Evolutionary conservation across 2,888 invertebrate genomes (phyloP), one percentile per base, ranked within the genome.

Genomic region (Hecatera dysodea): DNA sequence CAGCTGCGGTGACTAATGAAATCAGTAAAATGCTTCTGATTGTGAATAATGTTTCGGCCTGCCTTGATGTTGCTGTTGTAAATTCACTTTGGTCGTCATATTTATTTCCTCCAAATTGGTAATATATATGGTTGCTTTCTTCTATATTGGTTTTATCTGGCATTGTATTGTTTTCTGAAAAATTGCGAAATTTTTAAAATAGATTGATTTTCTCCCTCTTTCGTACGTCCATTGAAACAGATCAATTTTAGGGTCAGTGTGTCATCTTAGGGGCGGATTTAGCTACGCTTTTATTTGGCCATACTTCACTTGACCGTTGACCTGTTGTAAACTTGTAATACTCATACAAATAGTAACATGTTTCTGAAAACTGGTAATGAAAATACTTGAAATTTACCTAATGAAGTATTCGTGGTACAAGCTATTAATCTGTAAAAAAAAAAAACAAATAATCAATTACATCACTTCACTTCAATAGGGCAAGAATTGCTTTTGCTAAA

Each of bases 91-190:
- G 12, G 27, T 77, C 24, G 15, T 29, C 6, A 27, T 22, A 44
- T n/a, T 63, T 39, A 15, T 59, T 36, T 29, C 56, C 60, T 22
- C 17, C 4, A 57, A 83, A 24, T 50, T 42, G 52, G 53, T 71
- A 59, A 67, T 70, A 78, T 56, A 75, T 75, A 63, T 65, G 73
- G 22, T 66, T 60, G 24, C 19, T 67, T 19, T 67, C 52, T 29
- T 65, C 62, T 61, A 50, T 69, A 15, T 9, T 65, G 9, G 29
- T 60, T 59, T 66, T 65, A 42, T 42, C 56, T 39, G 52, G 48
- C 74, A 79, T 81, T 11, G 19, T 78, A 36, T 5, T 1, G 36
- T 36, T 63, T 65, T 46, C 83, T 83, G 83, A 52, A 73, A 73
- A 44, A 19, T 0, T 44, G 2, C 7, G 8, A 48, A 57, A 24